Evolutionary conservation across 2,113 vertebrate species (phyloP), one percentile per base, ranked within the genome.

Genomic region (Gadus chalcogrammus): DNA sequence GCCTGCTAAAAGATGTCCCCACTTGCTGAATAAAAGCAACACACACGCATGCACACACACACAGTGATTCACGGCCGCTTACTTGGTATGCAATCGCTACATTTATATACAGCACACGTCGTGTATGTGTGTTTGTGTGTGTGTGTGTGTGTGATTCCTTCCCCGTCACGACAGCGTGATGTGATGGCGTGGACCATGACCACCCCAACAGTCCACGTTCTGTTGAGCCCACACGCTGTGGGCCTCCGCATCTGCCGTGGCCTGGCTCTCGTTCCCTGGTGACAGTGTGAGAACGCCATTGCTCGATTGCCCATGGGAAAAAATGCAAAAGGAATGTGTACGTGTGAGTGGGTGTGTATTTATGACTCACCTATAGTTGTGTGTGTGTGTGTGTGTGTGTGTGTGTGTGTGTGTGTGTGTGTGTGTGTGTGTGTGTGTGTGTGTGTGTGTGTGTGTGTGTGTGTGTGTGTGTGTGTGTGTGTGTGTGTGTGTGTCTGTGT

Each of bases 71-170:
- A 35, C 31, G 6, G 31, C 31, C 31, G 4, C 31, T 35, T 35
- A 4, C 5, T 35, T 58, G 71, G 53, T 55, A 16, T 55, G 53
- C 16, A 35, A 35, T 35, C 31, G 31, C 31, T 7, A 35, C 31
- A 35, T 35, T 35, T 35, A 35, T 35, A 35, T 35, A 35, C 31
- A 35, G 31, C 2, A 35, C 31, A 35, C 31, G 31, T 4, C 66
- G 56, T 55, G 53, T 69, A 27, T 64, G 3, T n/a, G 64, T 60
- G 61, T 71, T 61, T 74, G 60, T 69, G 48, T 22, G 67, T 66
- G 17, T 68, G 35, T 38, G 67, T 65, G 60, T 62, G 53, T 79
- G 73, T 81, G 75, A 75, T 76, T 67, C 75, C 16, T 73, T 73
- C 71, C 86, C 80, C 68, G n/a, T 84, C 1, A 28, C 64, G 12